Base-by-base conservation (phyloP, 1,140 invertebrate genomes). In the Muscidifurax raptorellus region DNA sequence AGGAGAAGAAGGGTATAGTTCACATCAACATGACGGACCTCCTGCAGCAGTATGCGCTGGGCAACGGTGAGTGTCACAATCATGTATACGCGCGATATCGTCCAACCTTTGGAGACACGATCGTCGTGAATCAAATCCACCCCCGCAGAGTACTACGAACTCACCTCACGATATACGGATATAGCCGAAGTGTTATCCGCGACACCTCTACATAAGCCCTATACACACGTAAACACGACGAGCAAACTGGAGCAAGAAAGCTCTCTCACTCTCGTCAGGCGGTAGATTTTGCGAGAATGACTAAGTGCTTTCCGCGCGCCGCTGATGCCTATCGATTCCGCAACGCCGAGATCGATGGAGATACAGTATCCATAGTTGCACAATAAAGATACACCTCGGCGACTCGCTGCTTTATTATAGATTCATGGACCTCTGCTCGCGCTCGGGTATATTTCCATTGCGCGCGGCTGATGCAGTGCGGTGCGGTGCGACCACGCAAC, bases 21-120 rank as follows among this genome's bases (percentile, higher is more conserved):
- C 97, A 98, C 92, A 97, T 98, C 89, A 98, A 98, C 91, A 97
- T 98, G 96, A 97, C 97, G 78, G 97, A 97, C 91, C 93, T 97
- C 15, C 93, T 97, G 78, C 97, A 97, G 89, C 96, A 97, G 90
- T 97, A 98, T 90, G 96, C 96, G 78, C 95, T 97, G 88, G 97
- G 97, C 86, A 97, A 97, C 91, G 96, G 97, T 97, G 93, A 93
- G 93, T 85, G 74, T 25, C 18, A 1, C 6, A 4, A n/a, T 52
- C 28, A 36, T 67, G 25, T 67, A 67, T 67, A 67, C n/a, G n/a
- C n/a, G n/a, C n/a, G n/a, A n/a, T n/a, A n/a, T n/a, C n/a, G n/a
- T n/a, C n/a, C n/a, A n/a, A n/a, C n/a, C n/a, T n/a, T n/a, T n/a
- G n/a, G n/a, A n/a, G n/a, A n/a, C n/a, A n/a, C n/a, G n/a, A n/a